Conservation (phyloP, 2,888 invertebrate species). For the Phania funesta region DNA sequence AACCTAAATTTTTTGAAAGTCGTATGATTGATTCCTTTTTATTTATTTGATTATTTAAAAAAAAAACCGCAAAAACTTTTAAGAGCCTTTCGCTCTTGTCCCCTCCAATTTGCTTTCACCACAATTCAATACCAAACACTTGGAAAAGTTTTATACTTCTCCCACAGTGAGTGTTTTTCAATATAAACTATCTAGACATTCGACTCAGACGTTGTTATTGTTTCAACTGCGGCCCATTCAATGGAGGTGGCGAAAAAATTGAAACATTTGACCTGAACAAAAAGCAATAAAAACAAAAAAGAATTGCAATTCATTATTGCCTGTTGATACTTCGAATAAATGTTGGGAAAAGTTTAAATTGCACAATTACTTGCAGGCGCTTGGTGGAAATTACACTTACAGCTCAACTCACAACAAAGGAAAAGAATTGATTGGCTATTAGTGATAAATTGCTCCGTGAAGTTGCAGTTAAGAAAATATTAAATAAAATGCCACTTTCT, state of each 20-base stretch:
- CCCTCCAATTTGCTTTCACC: background rate
- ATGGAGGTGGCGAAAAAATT: background rate
- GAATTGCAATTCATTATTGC: background rate
- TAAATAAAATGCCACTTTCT: too few species aligned
- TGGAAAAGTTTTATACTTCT: background rate
- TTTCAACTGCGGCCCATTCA: background rate
- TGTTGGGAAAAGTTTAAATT: background rate
- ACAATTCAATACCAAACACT: background rate
- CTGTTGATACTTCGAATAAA: constrained; percentile 4
- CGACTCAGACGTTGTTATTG: background rate
- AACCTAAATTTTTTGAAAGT: too few species aligned
- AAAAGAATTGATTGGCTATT: background rate
- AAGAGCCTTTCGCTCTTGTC: background rate
- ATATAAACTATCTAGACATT: background rate
- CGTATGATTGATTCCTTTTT: background rate
- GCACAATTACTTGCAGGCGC: background rate
- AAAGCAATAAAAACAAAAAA: background rate
- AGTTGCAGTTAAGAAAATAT: too few species aligned
- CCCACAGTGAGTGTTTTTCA: background rate
- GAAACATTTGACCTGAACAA: constrained; percentile 1
- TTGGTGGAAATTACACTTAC: background rate
- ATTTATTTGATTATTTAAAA: background rate
- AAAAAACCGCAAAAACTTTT: too few species aligned
- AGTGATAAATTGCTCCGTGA: too few species aligned
- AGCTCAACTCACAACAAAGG: background rate